Percentiles rank a stretch among this genome's conserved stretches.
These are phyloP conservation scores for Cheumatopsyche charites DNA, from an alignment of 1,140 invertebrate species.

Conservation along the genomic window DNA sequence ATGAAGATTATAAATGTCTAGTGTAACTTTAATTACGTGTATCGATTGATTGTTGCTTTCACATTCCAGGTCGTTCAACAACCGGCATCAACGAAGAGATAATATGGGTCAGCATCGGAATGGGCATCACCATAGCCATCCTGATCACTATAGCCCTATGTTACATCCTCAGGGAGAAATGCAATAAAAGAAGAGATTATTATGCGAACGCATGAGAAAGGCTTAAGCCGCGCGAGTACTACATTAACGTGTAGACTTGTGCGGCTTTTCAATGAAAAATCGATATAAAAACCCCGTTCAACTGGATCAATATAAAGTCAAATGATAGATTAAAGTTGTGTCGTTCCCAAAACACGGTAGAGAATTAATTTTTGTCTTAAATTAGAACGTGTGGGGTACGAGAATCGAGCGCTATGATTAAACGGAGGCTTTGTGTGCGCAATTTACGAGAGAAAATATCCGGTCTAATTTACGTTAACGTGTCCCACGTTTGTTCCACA, in stretches of 20 bases:
- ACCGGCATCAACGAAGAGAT: conserved; percentile 85
- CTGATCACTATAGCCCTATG: conserved; percentile 80
- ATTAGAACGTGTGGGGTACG: too few relatives aligned
- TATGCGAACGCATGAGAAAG: conserved; percentile 70
- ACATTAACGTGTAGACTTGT: conserved; percentile 53
- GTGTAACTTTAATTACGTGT: background rate
- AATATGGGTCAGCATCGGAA: conserved; percentile 84
- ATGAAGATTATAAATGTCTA: too few relatives aligned
- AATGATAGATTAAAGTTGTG: too few relatives aligned
- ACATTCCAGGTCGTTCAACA: conserved; percentile 71
- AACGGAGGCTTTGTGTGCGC: too few relatives aligned
- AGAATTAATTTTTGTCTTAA: too few relatives aligned
- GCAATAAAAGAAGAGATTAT: conserved; percentile 73
- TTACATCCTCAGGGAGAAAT: conserved; percentile 79
- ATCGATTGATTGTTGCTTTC: conserved; percentile 32
- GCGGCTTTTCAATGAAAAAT: background rate
- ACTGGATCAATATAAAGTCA: too few relatives aligned
- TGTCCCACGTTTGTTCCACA: too few relatives aligned
- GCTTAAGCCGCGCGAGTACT: conserved; percentile 56
- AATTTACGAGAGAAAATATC: too few relatives aligned
- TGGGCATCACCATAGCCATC: conserved; percentile 81
- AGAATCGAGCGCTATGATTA: too few relatives aligned
- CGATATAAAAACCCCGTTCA: too few relatives aligned
- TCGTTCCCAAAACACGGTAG: too few relatives aligned
- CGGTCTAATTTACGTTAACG: too few relatives aligned